Conservation (phyloP, 2,888 invertebrate genomes). For the Ligdia adustata region DNA sequence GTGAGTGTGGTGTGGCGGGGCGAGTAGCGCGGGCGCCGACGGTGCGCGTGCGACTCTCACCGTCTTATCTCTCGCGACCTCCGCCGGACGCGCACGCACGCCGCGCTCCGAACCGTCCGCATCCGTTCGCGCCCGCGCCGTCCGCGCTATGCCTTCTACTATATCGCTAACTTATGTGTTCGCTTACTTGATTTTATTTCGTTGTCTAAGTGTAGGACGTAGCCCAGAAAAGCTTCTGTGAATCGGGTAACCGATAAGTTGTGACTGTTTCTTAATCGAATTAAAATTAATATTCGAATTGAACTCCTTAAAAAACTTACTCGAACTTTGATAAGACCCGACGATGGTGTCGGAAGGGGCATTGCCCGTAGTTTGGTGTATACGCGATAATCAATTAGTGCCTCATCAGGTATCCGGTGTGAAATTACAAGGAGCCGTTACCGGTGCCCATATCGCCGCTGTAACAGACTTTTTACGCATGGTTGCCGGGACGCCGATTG, state of each 20-base stretch:
- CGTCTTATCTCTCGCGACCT: slow-evolving; percentile 83
- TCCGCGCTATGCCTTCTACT: slow-evolving; percentile 72
- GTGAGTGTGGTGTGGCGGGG: slow-evolving; percentile 59
- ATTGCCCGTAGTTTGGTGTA: slow-evolving; percentile 87
- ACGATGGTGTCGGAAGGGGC: slow-evolving; percentile 86
- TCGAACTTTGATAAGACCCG: slow-evolving; percentile 49
- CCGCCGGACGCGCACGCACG: slow-evolving; percentile 79
- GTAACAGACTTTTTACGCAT: slow-evolving; percentile 86
- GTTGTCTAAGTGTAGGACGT: slow-evolving; percentile 63
- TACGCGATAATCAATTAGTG: slow-evolving; percentile 87
- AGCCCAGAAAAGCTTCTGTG: slow-evolving; percentile 69
- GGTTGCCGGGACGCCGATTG: slow-evolving; percentile 86
- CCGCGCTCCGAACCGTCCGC: slow-evolving; percentile 63
- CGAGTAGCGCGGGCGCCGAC: slow-evolving; percentile 52
- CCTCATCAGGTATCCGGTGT: slow-evolving; percentile 87
- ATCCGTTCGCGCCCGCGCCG: slow-evolving; percentile 52
- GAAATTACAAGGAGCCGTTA: slow-evolving; percentile 86
- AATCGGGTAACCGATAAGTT: slow-evolving; percentile 39
- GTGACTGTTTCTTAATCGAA: slow-evolving; percentile 40
- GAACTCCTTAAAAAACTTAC: slow-evolving; percentile 33
- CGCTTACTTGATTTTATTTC: slow-evolving; percentile 60
- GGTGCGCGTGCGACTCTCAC: slow-evolving; percentile 79
- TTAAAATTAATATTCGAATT: slow-evolving; percentile 13
- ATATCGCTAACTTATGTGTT: slow-evolving; percentile 66
- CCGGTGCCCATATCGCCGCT: slow-evolving; percentile 86